Evolutionary conservation across 2,113 vertebrate species (phyloP).

Genomic region (Polypterus bichir): DNA sequence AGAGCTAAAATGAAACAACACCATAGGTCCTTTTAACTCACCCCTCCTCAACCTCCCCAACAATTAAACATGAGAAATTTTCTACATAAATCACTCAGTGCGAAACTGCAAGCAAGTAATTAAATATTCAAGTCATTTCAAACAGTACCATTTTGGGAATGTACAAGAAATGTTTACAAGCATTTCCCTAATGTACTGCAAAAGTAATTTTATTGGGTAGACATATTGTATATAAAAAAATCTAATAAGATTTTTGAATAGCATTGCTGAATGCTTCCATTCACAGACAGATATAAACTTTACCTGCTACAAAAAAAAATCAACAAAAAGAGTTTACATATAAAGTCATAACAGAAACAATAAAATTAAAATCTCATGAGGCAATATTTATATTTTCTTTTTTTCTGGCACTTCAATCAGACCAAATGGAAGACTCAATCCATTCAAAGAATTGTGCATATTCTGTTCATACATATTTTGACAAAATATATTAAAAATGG

Average conservation of each 20-base stretch:
- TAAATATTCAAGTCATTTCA: conserved; percentile 32
- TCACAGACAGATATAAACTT: not conserved
- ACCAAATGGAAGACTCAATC: too few relatives aligned
- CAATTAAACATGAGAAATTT: conserved; percentile 66
- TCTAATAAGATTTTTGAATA: not conserved
- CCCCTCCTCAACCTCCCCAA: conserved; percentile 54
- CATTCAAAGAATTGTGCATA: conserved; percentile 40
- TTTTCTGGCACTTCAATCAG: conserved; percentile 74
- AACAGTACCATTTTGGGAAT: not conserved
- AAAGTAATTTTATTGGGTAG: not conserved
- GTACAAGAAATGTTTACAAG: not conserved
- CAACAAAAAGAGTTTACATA: not conserved
- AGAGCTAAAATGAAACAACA: not conserved
- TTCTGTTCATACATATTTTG: conserved; percentile 68
- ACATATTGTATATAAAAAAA: not conserved
- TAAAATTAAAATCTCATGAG: conserved; percentile 72
- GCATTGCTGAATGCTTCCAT: not conserved
- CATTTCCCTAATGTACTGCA: not conserved
- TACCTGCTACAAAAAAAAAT: not conserved
- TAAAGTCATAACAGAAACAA: conserved; percentile 61
- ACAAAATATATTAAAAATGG: conserved; percentile 47
- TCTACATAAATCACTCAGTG: conserved; percentile 47
- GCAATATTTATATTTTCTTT: conserved; percentile 72
- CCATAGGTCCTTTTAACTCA: conserved; percentile 30
- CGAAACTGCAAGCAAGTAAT: conserved; percentile 50